These are phyloP conservation scores for Pocillopora verrucosa DNA, from an alignment of 64 coral and sea anemone genomes.

Conservation along the genomic window DNA sequence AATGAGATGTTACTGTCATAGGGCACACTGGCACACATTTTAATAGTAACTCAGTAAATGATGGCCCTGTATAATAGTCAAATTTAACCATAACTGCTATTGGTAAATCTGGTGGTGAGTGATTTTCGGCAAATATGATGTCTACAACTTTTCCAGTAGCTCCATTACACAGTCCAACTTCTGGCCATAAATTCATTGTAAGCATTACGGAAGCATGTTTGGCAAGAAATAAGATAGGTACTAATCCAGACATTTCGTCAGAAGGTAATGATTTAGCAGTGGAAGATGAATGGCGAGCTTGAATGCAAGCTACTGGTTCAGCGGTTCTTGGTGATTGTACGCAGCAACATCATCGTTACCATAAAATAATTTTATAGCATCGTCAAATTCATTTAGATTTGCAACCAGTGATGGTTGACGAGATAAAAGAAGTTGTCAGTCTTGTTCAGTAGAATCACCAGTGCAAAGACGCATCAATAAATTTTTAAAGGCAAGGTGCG, in stretches of 20 bases:
- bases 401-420: slow-evolving; percentile 48
- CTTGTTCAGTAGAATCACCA: slow-evolving; percentile 51
- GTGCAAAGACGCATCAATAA: slow-evolving; percentile 48
- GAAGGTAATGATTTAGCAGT: slow-evolving; percentile 24
- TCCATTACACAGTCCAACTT: slow-evolving; percentile 53
- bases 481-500: slow-evolving; percentile 52
- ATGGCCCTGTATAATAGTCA: slow-evolving; percentile 42
- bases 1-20: slow-evolving; percentile 48
- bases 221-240: slow-evolving; percentile 13
- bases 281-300: slow-evolving; percentile 31
- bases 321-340: slow-evolving; percentile 54
- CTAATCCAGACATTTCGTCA: slow-evolving; percentile 61
- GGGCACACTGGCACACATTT: slow-evolving; percentile 53
- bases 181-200: slow-evolving; percentile 32
- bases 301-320: slow-evolving; percentile 50
- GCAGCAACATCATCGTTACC: slow-evolving; percentile 59
- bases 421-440: slow-evolving; percentile 63
- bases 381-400: slow-evolving; percentile 56
- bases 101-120: slow-evolving; percentile 48
- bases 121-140: slow-evolving; percentile 14
- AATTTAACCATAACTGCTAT: slow-evolving; percentile 60
- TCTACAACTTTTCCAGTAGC: slow-evolving; percentile 46
- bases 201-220: slow-evolving; percentile 27
- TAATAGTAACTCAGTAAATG: slow-evolving; percentile 27
- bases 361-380: slow-evolving; percentile 65